phyloP scores from a whole-genome alignment of 2,113 vertebrate species.

The Onychostruthus taczanowskii region DNA sequence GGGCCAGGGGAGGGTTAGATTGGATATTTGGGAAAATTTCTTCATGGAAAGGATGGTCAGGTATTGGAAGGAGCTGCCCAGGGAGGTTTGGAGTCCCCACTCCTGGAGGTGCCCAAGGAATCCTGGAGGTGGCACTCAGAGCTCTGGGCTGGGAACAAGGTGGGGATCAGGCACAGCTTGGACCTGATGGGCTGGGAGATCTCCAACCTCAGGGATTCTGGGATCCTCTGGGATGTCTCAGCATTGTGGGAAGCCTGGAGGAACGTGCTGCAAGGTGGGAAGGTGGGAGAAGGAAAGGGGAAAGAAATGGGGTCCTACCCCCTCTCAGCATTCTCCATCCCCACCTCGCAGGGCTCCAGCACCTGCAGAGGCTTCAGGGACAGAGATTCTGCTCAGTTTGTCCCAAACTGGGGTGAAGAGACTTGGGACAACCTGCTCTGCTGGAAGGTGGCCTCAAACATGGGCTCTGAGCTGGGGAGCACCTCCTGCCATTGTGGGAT shows the following conservation, averaged over 20 bases:
- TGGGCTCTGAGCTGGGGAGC: not conserved
- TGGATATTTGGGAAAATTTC: not conserved
- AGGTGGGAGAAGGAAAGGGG: not conserved
- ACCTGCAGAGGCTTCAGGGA: not conserved
- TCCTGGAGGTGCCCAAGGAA: not conserved
- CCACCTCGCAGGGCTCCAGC: not conserved
- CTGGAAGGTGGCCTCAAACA: not conserved
- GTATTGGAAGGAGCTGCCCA: not conserved
- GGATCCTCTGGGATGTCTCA: not conserved
- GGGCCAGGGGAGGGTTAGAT: rapidly evolving
- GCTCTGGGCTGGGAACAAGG: not conserved
- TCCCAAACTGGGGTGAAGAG: not conserved
- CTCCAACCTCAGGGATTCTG: not conserved
- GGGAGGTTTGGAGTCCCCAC: rapidly evolving
- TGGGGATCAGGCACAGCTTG: rapidly evolving
- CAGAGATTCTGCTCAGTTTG: not conserved
- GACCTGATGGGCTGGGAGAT: rapidly evolving
- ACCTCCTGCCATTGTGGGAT: rapidly evolving
- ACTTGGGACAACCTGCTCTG: not conserved
- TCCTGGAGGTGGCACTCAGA: not conserved
- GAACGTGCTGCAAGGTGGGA: not conserved
- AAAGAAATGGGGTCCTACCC: not conserved
- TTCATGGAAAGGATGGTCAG: not conserved
- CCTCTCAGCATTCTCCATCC: not conserved
- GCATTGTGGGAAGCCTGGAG: not conserved